Evolutionary conservation across 30 jellyfish, hydroid and myxozoan species (phyloP), one percentile per base, ranked within the genome.

Genomic region (Mastigias papua): DNA sequence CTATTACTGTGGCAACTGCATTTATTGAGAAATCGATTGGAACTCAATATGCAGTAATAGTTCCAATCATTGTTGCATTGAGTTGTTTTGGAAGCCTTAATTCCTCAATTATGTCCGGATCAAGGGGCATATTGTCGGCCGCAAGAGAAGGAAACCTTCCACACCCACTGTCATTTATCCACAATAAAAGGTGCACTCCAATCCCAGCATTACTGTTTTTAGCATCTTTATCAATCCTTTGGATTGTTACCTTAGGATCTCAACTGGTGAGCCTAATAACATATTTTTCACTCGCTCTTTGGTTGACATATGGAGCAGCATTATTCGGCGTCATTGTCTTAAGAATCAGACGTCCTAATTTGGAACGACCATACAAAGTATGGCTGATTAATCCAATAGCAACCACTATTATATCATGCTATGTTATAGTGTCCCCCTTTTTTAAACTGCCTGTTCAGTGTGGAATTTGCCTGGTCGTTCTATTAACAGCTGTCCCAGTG

Each of bases 141-240:
- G 88, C 91, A 22, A 73, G 94, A 26, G 94, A 81, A 19, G 97
- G 97, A 34, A 95, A 82, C 32, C 29, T 90, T 37, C 97, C 97
- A 17, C 60, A 65, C 34, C 58, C 89, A 20, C 73, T 91, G 17
- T 77, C 96, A 1, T 57, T 42, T 79, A 85, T 91, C 31, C 92
- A 91, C 46, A 60, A 51, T 21, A 64, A 78, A n/a, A 54, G 95
- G n/a, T 74, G 81, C 64, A 85, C 93, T 30, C 97, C 96, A 15
- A 28, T 64, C 37, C 93, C 97, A 22, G 97, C 96, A 15, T 71
- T 87, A 2, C 15, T 70, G 25, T 32, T 37, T 30, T 30, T 86
- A 17, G 34, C 73, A 8, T 23, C 76, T 5, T 23, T 86, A 33
- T n/a, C 91, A 7, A 64, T 82, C 4, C 17, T 87, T 31, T 81